Evolutionary conservation across 1,140 invertebrate genomes (phyloP).

Genomic region (Mercenaria mercenaria): DNA sequence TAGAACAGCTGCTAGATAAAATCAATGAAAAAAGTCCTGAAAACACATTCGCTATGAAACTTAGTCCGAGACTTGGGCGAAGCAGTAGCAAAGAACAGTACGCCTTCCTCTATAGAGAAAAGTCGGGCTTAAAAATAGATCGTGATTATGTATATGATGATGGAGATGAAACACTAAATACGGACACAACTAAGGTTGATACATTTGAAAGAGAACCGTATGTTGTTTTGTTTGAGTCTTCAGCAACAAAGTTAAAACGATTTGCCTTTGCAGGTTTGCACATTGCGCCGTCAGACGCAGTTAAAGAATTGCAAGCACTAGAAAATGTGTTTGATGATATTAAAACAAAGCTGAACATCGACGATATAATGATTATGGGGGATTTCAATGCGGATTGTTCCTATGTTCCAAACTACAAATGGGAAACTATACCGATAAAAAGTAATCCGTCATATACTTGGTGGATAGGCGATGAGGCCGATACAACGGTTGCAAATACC

Average conservation of each 20-base stretch:
- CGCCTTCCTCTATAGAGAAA: slow-evolving; percentile 76
- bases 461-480: slow-evolving; percentile 81
- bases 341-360: slow-evolving; percentile 1
- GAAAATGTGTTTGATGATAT: slow-evolving; percentile 57
- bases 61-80: slow-evolving; percentile 78
- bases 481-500: slow-evolving; percentile 81
- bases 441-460: slow-evolving; percentile 78
- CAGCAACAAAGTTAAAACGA: slow-evolving; percentile 9
- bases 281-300: slow-evolving; percentile 57
- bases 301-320: slow-evolving; percentile 64
- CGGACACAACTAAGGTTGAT: background rate
- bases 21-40: slow-evolving; percentile 60
- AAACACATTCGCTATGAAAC: slow-evolving; percentile 53
- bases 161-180: background rate
- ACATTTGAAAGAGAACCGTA: slow-evolving; percentile 55
- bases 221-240: slow-evolving; percentile 15
- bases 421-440: slow-evolving; percentile 77
- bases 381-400: slow-evolving; percentile 85
- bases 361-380: slow-evolving; percentile 79
- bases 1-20: slow-evolving; percentile 61
- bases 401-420: slow-evolving; percentile 79
- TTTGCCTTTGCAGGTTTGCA: slow-evolving; percentile 69
- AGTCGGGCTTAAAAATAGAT: background rate
- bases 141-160: slow-evolving; percentile 44
- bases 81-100: slow-evolving; percentile 81